Evolutionary conservation across 2,888 invertebrate species (phyloP), one percentile per base, ranked within the genome.

Genomic region (Hypercompe scribonia): DNA sequence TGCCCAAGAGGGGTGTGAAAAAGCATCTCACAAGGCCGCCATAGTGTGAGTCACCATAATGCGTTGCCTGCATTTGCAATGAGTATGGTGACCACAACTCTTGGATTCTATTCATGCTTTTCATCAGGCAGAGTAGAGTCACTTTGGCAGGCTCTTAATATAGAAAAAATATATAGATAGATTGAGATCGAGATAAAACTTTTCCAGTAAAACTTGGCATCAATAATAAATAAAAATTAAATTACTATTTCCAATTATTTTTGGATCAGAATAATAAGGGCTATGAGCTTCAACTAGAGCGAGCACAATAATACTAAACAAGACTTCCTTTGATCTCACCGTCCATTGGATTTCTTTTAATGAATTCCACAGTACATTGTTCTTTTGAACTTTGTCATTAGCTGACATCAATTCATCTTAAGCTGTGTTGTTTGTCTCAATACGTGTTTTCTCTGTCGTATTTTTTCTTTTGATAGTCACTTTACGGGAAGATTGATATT

Each of bases 331-430:
- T 80, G 80, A 78, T 75, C 76, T 79, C 75, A 74, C 73, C 46
- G 58, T 73, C 79, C 70, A 80, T 72, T 78, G 71, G 76, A 75
- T 79, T 82, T 81, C 81, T 80, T 78, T 76, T 75, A 83, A 83
- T 81, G 58, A 79, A 86, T 81, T 72, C 81, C 76, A 75, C 72
- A 72, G 76, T 72, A 78, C 78, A 83, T 82, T 86, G 84, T 82
- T 81, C 65, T 83, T 83, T 84, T 83, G 80, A 86, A 78, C 82
- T 84, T 69, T 75, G 69, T 70, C 71, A 74, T 78, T 83, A 76
- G 69, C 61, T 63, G 69, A 64, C 72, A 72, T 34, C 65, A 69
- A 21, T 68, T 71, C 71, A 64, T 74, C 66, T 73, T 74, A 72
- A 69, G 65, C 36, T 33, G 50, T 54, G 34, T 64, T 58, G 42